These are phyloP conservation scores for Neolamprologus caudopunctatus DNA, from an alignment of 2,113 vertebrate genomes.

Conservation along the genomic window DNA sequence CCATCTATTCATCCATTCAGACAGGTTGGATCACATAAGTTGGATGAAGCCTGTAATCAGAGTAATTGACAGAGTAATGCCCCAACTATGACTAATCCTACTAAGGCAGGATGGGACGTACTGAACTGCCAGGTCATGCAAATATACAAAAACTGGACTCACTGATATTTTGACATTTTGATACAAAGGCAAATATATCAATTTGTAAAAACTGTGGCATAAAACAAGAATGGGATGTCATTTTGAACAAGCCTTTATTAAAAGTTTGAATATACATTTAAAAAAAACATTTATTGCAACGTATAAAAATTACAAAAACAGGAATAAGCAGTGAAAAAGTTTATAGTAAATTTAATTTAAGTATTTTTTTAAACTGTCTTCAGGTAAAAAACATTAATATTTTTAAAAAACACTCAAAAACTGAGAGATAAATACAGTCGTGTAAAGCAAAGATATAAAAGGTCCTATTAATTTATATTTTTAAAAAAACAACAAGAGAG, in stretches of 20 bases:
- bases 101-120: not conserved
- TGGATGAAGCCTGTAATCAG: not conserved
- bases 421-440: not conserved
- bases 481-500: accelerated
- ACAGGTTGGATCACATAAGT: not conserved
- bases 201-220: not conserved
- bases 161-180: not conserved
- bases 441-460: not conserved
- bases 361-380: not conserved
- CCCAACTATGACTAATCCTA: not conserved
- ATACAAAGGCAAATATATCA: not conserved
- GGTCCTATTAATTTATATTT: not conserved
- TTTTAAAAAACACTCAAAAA: not conserved
- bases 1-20: accelerated
- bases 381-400: not conserved
- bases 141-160: not conserved
- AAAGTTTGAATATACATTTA: not conserved
- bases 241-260: not conserved
- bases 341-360: not conserved
- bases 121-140: not conserved
- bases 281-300: accelerated
- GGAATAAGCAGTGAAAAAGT: not conserved
- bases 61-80: not conserved
- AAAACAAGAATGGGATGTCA: accelerated
- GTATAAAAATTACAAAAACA: not conserved